Evolutionary conservation across 2,888 invertebrate species (phyloP).

Genomic region (Bombyx huttoni): DNA sequence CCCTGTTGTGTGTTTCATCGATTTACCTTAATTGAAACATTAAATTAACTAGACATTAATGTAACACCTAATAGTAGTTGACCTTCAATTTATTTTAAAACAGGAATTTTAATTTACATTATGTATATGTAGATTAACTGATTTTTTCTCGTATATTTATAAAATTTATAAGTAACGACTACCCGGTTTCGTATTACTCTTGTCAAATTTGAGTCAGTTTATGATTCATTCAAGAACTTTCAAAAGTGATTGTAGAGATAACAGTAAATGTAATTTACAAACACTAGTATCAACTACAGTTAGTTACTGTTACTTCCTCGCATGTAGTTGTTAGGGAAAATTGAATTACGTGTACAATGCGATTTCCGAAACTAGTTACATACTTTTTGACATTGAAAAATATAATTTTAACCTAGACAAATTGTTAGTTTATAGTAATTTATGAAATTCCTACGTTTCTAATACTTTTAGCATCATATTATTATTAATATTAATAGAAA

Average conservation of each 20-base stretch:
- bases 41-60: not conserved
- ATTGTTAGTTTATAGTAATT: conserved; percentile 43
- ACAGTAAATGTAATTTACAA: conserved; percentile 24
- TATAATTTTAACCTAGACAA: conserved; percentile 29
- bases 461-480: conserved; percentile 31
- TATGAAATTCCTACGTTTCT: conserved; percentile 25
- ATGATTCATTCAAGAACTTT: conserved; percentile 40
- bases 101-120: not conserved
- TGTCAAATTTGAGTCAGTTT: conserved; percentile 1
- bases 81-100: conserved; percentile 7
- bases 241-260: conserved; percentile 51
- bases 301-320: conserved; percentile 46
- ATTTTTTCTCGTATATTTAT: not conserved
- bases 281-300: conserved; percentile 8
- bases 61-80: conserved; percentile 5
- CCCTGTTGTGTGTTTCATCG: not conserved
- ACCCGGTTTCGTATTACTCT: not conserved
- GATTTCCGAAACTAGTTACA: conserved; percentile 18
- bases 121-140: not conserved
- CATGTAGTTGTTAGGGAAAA: conserved; percentile 30
- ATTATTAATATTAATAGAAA: conserved; percentile 35
- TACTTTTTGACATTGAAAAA: conserved; percentile 19
- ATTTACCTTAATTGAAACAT: not conserved
- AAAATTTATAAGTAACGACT: not conserved
- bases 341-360: conserved; percentile 20